A percentile compares a stretch with the other conserved stretches of the same genome.
Conservation (phyloP, 1,140 invertebrate genomes). For the Pseudomyrmex dendroicus region DNA sequence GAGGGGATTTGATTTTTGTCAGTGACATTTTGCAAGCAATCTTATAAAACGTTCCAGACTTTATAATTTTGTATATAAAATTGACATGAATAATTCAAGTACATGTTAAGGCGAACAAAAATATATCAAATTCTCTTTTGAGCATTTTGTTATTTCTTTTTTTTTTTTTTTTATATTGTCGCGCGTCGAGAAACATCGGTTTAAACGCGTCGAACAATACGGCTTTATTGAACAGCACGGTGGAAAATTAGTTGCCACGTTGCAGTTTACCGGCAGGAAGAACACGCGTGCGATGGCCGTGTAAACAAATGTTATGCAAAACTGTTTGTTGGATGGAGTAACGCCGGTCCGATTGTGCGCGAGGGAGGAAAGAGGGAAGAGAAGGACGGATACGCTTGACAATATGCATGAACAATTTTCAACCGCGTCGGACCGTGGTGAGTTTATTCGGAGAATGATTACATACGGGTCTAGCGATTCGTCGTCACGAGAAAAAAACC, state of each 20-base stretch:
- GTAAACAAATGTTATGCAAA: slow-evolving; percentile 56
- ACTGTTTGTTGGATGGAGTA: slow-evolving; percentile 11
- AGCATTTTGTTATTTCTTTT: background rate
- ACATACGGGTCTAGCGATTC: slow-evolving; percentile 3
- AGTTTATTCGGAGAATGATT: slow-evolving; percentile 33
- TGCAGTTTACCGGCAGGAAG: slow-evolving; percentile 1
- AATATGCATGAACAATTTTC: slow-evolving; percentile 45
- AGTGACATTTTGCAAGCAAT: too few species aligned
- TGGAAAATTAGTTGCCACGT: slow-evolving; percentile 40
- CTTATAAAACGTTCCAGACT: too few species aligned
- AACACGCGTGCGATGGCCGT: slow-evolving; percentile 21
- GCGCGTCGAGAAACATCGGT: background rate
- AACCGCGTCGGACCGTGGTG: background rate
- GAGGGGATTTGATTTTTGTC: too few species aligned
- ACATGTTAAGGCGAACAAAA: background rate
- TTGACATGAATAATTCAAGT: too few species aligned
- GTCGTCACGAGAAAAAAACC: background rate
- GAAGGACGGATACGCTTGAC: background rate
- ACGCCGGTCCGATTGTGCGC: background rate
- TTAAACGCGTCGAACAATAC: slow-evolving; percentile 34
- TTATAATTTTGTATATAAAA: too few species aligned
- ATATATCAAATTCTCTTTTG: background rate
- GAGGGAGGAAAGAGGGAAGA: background rate
- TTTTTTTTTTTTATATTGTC: background rate
- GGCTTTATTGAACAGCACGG: slow-evolving; percentile 12